Conservation (phyloP, 2,888 invertebrate species). For the Lymantria monacha region DNA sequence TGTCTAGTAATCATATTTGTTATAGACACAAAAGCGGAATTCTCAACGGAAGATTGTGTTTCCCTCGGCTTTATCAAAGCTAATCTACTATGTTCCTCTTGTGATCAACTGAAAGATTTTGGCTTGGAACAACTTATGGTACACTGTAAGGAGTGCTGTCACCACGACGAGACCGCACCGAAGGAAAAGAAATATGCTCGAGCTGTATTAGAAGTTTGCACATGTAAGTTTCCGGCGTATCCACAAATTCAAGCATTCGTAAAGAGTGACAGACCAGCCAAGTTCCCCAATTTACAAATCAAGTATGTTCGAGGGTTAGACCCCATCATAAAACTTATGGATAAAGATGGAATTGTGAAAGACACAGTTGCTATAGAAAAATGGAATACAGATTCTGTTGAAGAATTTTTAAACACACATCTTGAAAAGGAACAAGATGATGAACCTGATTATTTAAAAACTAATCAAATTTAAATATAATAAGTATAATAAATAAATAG, state of each 20-base stretch:
- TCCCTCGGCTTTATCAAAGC: slow-evolving; percentile 92
- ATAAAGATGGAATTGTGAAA: slow-evolving; percentile 90
- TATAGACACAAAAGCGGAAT: slow-evolving; percentile 69
- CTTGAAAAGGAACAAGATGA: slow-evolving; percentile 84
- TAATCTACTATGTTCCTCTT: slow-evolving; percentile 93
- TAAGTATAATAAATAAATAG: slow-evolving; percentile 4
- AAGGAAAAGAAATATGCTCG: slow-evolving; percentile 91
- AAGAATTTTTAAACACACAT: slow-evolving; percentile 96
- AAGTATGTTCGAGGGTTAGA: slow-evolving; percentile 96
- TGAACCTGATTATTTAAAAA: slow-evolving; percentile 81
- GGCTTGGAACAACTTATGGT: slow-evolving; percentile 85
- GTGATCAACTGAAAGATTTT: slow-evolving; percentile 91
- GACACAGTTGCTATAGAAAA: slow-evolving; percentile 97
- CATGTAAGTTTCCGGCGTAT: slow-evolving; percentile 98
- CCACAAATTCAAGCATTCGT: slow-evolving; percentile 99
- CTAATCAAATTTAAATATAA: slow-evolving; percentile 77
- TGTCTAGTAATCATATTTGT: slow-evolving; percentile 4
- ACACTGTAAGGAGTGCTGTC: slow-evolving; percentile 91
- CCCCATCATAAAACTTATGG: slow-evolving; percentile 95
- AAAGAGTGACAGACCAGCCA: slow-evolving; percentile 93
- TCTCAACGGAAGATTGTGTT: slow-evolving; percentile 91
- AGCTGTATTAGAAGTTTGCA: slow-evolving; percentile 97
- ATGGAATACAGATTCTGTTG: slow-evolving; percentile 99
- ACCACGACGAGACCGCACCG: slow-evolving; percentile 86
- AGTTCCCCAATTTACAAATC: slow-evolving; percentile 95